These are phyloP conservation scores for Gymnocephalus cernua DNA, from an alignment of 2,113 vertebrate genomes.

Conservation along the genomic window DNA sequence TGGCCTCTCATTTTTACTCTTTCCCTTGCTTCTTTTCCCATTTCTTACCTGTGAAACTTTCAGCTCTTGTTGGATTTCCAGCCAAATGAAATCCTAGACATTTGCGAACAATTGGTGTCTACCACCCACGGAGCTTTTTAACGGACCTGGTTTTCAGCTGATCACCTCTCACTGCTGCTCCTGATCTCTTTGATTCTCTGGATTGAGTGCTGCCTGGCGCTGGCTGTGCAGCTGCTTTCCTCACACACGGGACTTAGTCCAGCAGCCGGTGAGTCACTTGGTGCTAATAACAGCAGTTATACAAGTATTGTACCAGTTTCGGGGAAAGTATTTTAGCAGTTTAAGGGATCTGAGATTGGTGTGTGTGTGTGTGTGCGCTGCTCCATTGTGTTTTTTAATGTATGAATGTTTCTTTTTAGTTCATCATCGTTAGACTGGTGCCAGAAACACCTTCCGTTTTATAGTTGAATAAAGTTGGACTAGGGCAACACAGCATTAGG, in stretches of 20 bases:
- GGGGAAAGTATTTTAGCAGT: background rate
- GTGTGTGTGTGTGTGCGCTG: background rate
- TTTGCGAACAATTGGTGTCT: conserved; percentile 38
- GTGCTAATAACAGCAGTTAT: background rate
- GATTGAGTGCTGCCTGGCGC: conserved; percentile 32
- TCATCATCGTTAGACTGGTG: background rate
- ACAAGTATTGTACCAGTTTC: background rate
- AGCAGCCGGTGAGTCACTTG: conserved; percentile 70
- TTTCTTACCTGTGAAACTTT: conserved; percentile 16
- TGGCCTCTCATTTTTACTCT: conserved; percentile 15
- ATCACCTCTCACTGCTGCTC: conserved; percentile 21
- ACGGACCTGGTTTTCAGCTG: conserved; percentile 37
- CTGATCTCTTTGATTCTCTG: conserved; percentile 42
- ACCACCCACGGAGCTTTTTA: conserved; percentile 16
- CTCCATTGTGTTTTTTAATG: background rate
- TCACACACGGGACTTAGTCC: conserved; percentile 35
- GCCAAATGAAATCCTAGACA: background rate
- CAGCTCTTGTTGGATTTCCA: conserved; percentile 17
- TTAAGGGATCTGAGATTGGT: background rate
- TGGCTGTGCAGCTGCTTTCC: conserved; percentile 41
- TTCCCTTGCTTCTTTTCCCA: background rate
- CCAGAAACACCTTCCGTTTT: background rate
- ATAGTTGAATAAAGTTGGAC: background rate
- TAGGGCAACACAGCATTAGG: background rate
- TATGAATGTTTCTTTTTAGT: background rate